phyloP scores from a whole-genome alignment of 2,888 invertebrate genomes.

The Saturnia japonica region DNA sequence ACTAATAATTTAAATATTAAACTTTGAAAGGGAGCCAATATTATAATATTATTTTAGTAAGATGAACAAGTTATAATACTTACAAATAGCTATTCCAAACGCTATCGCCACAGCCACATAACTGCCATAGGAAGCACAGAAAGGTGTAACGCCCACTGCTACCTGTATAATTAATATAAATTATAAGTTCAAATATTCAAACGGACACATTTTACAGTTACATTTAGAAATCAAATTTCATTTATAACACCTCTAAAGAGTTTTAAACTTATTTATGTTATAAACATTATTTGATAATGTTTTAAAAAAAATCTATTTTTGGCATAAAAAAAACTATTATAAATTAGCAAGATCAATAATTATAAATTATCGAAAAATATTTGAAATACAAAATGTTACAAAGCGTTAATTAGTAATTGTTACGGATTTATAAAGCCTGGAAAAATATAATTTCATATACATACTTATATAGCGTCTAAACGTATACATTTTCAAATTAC shows the following conservation, averaged over 20 bases:
- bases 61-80: constrained; percentile 66
- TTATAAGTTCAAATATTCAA: too few relatives aligned
- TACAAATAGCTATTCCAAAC: constrained; percentile 96
- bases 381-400: too few relatives aligned
- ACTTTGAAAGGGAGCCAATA: not conserved
- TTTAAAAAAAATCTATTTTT: too few relatives aligned
- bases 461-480: too few relatives aligned
- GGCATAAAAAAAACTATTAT: too few relatives aligned
- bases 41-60: not conserved
- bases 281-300: too few relatives aligned
- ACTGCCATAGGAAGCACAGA: constrained; percentile 88
- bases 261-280: not conserved
- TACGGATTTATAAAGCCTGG: too few relatives aligned
- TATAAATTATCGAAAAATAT: too few relatives aligned
- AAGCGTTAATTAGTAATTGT: too few relatives aligned
- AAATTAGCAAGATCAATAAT: too few relatives aligned
- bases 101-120: constrained; percentile 92
- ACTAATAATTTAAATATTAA: not conserved
- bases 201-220: not conserved
- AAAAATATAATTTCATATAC: too few relatives aligned
- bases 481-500: too few relatives aligned
- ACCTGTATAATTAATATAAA: constrained; percentile 46
- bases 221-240: not conserved
- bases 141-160: constrained; percentile 90
- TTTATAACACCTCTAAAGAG: not conserved